These are phyloP conservation scores for Apodemia zela DNA, from an alignment of 2,888 invertebrate genomes.

Conservation along the genomic window DNA sequence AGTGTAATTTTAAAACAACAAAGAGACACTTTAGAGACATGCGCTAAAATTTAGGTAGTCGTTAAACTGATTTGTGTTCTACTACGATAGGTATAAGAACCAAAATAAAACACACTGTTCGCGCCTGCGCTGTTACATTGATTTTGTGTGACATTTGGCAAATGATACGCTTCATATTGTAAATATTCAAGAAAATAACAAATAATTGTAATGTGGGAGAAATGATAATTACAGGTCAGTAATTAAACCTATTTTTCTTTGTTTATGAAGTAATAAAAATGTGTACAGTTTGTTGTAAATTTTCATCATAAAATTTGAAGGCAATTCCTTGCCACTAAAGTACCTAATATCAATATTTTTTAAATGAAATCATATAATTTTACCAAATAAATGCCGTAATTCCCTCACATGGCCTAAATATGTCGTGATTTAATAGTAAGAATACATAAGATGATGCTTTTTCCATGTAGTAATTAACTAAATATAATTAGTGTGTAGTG, in stretches of 20 bases:
- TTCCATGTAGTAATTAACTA: too few relatives aligned
- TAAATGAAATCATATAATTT: too few relatives aligned
- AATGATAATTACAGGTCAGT: conserved; percentile 59
- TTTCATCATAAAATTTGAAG: too few relatives aligned
- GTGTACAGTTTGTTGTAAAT: too few relatives aligned
- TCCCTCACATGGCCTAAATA: too few relatives aligned
- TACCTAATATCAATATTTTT: too few relatives aligned
- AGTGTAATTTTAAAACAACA: conserved; percentile 16
- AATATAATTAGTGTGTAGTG: too few relatives aligned
- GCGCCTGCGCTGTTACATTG: conserved; percentile 68
- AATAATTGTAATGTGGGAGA: conserved; percentile 33
- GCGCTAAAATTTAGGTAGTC: conserved; percentile 17
- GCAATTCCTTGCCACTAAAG: too few relatives aligned
- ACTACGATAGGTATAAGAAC: neutral
- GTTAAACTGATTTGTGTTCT: conserved; percentile 32
- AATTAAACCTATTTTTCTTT: neutral
- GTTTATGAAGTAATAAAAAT: too few relatives aligned
- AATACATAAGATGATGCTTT: too few relatives aligned
- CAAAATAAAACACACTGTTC: conserved; percentile 29
- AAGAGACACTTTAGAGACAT: neutral
- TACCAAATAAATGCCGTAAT: too few relatives aligned
- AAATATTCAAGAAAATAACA: conserved; percentile 22
- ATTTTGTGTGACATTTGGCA: conserved; percentile 51
- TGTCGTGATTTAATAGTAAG: too few relatives aligned
- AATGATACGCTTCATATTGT: conserved; percentile 25